Conservation (phyloP, 2,113 vertebrate genomes). For the Naja naja region DNA sequence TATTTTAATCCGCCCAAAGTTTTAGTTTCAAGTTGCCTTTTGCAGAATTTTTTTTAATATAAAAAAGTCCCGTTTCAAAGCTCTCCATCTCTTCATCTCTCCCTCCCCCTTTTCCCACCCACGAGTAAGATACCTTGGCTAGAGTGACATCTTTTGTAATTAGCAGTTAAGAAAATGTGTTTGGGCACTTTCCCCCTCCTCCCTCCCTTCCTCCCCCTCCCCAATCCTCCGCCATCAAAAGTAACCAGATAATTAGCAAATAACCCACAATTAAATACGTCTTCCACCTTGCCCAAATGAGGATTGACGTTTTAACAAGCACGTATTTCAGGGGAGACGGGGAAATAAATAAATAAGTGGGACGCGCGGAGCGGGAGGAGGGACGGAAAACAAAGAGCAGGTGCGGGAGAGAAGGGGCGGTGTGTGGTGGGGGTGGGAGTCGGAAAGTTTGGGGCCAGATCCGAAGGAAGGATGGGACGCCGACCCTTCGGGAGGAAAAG, state of each 20-base stretch:
- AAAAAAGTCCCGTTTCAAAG: background rate
- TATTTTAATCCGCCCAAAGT: background rate
- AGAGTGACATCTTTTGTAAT: constrained; percentile 56
- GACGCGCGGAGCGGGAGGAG: background rate
- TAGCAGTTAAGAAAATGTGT: constrained; percentile 40
- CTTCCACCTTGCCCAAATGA: constrained; percentile 37
- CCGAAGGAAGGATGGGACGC: background rate
- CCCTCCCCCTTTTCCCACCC: background rate
- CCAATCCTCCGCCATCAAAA: constrained; percentile 24
- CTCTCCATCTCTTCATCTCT: background rate
- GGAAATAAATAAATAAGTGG: background rate
- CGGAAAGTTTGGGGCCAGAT: background rate
- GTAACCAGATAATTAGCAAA: constrained; percentile 55
- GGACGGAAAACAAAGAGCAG: background rate
- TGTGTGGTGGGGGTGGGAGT: no score
- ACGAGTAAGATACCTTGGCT: constrained; percentile 37
- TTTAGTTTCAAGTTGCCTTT: background rate
- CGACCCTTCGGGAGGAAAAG: background rate
- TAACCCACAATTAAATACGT: constrained; percentile 12
- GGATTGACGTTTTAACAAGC: constrained; percentile 9
- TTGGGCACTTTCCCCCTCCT: background rate
- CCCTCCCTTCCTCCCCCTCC: background rate
- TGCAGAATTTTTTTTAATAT: constrained; percentile 3
- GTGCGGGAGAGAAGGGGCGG: background rate
- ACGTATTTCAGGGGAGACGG: constrained; percentile 9